Evolutionary conservation across 2,797 vertebrate species (phyloP), one percentile per base, ranked within the genome.

Genomic region (Anguilla obscura): DNA sequence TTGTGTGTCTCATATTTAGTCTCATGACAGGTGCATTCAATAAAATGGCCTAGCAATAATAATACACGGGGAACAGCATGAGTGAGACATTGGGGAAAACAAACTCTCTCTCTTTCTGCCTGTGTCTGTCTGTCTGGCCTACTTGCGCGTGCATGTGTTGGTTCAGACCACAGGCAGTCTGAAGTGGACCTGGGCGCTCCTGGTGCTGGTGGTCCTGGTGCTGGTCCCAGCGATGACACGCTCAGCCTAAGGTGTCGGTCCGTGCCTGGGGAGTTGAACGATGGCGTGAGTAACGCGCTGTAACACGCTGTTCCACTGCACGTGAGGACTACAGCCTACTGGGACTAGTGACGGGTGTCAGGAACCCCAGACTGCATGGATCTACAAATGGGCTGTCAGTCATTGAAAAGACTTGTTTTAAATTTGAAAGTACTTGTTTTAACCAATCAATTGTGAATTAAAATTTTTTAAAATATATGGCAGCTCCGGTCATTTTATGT

Each of bases 121-220:
- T 24, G 3, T 60, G 16, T 60, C 14, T 66, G n/a, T 66, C 63
- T 66, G 63, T 56, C 10, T 56, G 54, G 54, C 0, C 63, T 74
- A 10, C 14, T 1, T 30, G 71, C 27, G 16, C 48, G 10, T 85
- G 30, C 30, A 16, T 80, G 69, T 40, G 18, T 0, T 24, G 89
- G 91, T 92, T 27, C 92, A 99, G 98, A 98, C 93, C 96, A 91
- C 84, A 98, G 97, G 91, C 96, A 91, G 90, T 99, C 98, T 58
- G 98, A 99, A 91, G 92, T 97, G 93, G 98, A 99, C 94, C 93
- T 99, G 92, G 97, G 96, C 80, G 96, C 93, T 90, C 95, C 96
- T 1, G 96, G 94, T 85, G 94, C 95, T 76, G 97, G 97, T 90
- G 40, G 40, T 90, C 95, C 96, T 1, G 96, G 94, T 85, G 94